Evolutionary conservation across 2,113 vertebrate species (phyloP).

Genomic region (Nanger granti): DNA sequence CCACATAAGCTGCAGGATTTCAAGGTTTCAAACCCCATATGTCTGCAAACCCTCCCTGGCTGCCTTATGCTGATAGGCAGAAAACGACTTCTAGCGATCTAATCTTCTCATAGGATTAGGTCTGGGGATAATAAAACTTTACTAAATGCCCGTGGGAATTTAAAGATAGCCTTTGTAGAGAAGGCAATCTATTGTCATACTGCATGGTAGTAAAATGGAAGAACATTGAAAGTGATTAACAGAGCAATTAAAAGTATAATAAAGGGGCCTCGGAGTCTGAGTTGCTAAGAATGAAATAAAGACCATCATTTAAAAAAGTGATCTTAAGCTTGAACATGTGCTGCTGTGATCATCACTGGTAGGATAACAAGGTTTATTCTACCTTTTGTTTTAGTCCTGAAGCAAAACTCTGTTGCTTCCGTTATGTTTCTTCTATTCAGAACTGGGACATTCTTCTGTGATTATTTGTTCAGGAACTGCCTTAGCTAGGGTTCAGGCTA

Average conservation of each 20-base stretch:
- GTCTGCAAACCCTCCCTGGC: not conserved
- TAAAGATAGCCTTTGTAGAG: slow-evolving; percentile 57
- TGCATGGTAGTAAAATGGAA: slow-evolving; percentile 26
- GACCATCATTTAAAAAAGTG: slow-evolving; percentile 8
- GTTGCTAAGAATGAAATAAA: slow-evolving; percentile 15
- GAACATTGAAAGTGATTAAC: slow-evolving; percentile 54
- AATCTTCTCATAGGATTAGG: slow-evolving; percentile 71
- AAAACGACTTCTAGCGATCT: slow-evolving; percentile 46
- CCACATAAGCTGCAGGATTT: slow-evolving; percentile 18
- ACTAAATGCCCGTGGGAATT: slow-evolving; percentile 68
- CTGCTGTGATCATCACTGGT: not conserved
- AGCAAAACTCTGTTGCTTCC: not conserved
- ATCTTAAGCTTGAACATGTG: slow-evolving; percentile 28
- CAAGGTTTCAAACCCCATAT: not conserved
- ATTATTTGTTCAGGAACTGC: not conserved
- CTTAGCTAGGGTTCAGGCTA: not conserved
- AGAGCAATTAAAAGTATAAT: slow-evolving; percentile 40
- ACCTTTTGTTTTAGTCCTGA: not conserved
- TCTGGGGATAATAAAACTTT: slow-evolving; percentile 57
- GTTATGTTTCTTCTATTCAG: not conserved
- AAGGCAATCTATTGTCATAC: slow-evolving; percentile 48
- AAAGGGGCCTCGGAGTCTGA: slow-evolving; percentile 22
- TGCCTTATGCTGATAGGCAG: slow-evolving; percentile 19
- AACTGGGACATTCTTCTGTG: not conserved
- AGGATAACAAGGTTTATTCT: not conserved